A percentile compares a stretch with the other conserved stretches of the same genome.
These are phyloP conservation scores for Python bivittatus DNA, from an alignment of 2,113 vertebrate genomes.

Conservation along the genomic window DNA sequence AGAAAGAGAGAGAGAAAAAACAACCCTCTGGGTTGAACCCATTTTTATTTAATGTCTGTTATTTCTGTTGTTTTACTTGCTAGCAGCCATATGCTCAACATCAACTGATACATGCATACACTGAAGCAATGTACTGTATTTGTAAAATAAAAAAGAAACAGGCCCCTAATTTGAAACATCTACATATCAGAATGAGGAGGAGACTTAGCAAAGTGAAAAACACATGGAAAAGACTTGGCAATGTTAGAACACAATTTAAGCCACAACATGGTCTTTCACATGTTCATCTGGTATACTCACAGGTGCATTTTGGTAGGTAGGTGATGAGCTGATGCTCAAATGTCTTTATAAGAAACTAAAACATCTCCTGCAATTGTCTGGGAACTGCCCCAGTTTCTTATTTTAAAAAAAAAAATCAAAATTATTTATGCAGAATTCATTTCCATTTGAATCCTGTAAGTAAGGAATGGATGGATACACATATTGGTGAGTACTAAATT, in stretches of 20 bases:
- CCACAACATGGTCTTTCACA: neutral
- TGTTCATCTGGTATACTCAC: neutral
- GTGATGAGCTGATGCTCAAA: neutral
- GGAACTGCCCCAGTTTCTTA: neutral
- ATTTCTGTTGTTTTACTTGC: neutral
- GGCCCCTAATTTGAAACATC: neutral
- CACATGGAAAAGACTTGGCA: neutral
- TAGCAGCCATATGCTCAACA: neutral
- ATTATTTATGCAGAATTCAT: neutral
- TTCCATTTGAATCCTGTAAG: neutral
- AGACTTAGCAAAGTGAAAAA: neutral
- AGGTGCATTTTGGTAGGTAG: neutral
- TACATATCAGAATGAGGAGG: neutral
- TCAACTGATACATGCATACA: neutral
- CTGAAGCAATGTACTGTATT: neutral
- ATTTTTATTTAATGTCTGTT: neutral
- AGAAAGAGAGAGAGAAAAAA: neutral
- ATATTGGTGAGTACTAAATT: neutral
- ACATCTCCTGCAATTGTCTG: neutral
- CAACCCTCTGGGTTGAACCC: neutral
- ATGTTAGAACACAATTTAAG: neutral
- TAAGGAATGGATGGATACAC: neutral
- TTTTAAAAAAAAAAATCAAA: neutral
- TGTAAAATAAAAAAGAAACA: neutral
- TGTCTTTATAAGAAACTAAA: neutral